Percentiles rank a stretch among this genome's conserved stretches.
Evolutionary conservation across 2,888 invertebrate genomes (phyloP).

Genomic region (Tetragnatha montana): DNA sequence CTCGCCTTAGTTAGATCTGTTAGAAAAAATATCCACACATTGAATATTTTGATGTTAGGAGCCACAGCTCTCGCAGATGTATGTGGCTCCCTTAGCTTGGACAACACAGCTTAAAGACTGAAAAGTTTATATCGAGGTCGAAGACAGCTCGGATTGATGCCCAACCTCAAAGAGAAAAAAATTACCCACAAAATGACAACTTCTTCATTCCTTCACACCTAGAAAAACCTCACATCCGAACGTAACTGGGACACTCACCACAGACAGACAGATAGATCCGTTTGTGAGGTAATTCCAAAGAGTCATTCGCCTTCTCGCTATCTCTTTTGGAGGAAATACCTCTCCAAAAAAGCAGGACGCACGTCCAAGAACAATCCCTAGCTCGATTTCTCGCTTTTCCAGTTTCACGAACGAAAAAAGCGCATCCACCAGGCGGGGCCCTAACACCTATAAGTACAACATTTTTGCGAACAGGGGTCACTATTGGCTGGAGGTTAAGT

Average conservation of each 20-base stretch:
- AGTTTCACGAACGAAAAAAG: slow-evolving; percentile 6
- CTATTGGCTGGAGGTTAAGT: slow-evolving; percentile 63
- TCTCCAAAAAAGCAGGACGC: slow-evolving; percentile 16
- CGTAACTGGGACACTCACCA: slow-evolving; percentile 17
- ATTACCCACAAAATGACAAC: not conserved
- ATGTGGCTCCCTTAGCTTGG: too few species aligned
- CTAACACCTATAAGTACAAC: slow-evolving; percentile 66
- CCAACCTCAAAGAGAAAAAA: not conserved
- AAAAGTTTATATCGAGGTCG: too few species aligned
- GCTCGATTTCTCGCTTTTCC: not conserved
- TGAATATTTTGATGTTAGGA: too few species aligned
- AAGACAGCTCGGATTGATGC: slow-evolving; percentile 3
- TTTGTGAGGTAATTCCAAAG: slow-evolving; percentile 10
- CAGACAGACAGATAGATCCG: slow-evolving; percentile 6
- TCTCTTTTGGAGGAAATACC: slow-evolving; percentile 50
- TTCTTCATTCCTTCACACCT: slow-evolving; percentile 1
- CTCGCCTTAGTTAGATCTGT: too few species aligned
- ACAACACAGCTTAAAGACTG: too few species aligned
- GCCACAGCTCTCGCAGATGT: too few species aligned
- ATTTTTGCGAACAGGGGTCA: slow-evolving; percentile 70
- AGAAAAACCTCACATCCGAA: not conserved
- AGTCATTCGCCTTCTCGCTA: slow-evolving; percentile 36
- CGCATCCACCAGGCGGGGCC: slow-evolving; percentile 4
- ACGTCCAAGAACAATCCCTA: slow-evolving; percentile 45
- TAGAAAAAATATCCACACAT: too few species aligned